phyloP scores from a whole-genome alignment of 2,888 invertebrate genomes.

The Drosophila parthenogenetica region DNA sequence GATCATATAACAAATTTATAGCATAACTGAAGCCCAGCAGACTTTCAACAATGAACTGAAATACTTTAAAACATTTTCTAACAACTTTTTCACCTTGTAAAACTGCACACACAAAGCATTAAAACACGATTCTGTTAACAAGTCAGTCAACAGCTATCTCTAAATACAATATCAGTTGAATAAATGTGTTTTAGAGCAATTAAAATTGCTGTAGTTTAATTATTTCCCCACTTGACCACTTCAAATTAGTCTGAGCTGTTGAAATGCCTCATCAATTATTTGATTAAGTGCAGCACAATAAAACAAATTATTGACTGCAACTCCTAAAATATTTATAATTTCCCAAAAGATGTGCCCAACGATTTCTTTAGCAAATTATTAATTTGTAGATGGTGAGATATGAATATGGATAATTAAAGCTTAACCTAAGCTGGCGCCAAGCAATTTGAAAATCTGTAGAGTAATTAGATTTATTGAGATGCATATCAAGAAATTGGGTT shows the following conservation, averaged over 20 bases:
- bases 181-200: slow-evolving; percentile 8
- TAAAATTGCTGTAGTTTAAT: slow-evolving; percentile 1
- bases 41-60: background rate
- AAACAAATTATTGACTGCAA: slow-evolving; percentile 51
- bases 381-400: slow-evolving; percentile 27
- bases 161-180: slow-evolving; percentile 14
- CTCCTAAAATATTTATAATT: slow-evolving; percentile 10
- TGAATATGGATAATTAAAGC: slow-evolving; percentile 25
- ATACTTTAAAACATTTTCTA: background rate
- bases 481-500: slow-evolving; percentile 22
- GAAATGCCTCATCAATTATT: slow-evolving; percentile 42
- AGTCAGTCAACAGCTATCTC: background rate
- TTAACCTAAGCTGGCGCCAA: slow-evolving; percentile 60
- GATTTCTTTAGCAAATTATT: slow-evolving; percentile 6
- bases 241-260: slow-evolving; percentile 25
- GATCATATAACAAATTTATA: no score
- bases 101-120: background rate
- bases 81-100: background rate
- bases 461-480: slow-evolving; percentile 68
- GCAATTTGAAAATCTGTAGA: slow-evolving; percentile 46
- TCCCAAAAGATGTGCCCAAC: background rate
- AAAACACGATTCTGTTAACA: slow-evolving; percentile 2
- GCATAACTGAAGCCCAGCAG: background rate
- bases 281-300: slow-evolving; percentile 49
- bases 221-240: slow-evolving; percentile 2